phyloP scores from a whole-genome alignment of 2,888 invertebrate genomes.

The Antheraea yamamai region DNA sequence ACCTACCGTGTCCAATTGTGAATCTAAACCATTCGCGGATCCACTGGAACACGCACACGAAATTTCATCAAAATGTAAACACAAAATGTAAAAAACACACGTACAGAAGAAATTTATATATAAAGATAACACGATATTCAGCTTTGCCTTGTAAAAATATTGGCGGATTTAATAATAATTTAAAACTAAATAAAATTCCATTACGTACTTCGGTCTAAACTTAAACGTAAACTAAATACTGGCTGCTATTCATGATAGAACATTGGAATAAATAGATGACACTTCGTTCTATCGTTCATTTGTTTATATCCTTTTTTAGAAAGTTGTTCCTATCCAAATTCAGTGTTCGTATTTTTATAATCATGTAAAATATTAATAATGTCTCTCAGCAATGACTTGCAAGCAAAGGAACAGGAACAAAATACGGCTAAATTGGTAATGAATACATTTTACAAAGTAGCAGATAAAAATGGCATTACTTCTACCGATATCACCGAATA shows the following conservation, averaged over 20 bases:
- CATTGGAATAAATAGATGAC: not conserved
- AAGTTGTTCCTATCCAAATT: not conserved
- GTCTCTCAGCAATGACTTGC: constrained; percentile 20
- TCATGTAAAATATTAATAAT: not conserved
- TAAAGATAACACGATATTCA: too few relatives aligned
- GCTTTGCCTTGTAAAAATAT: too few relatives aligned
- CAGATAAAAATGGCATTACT: constrained; percentile 39
- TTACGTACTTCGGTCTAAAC: not conserved
- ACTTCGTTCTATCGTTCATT: not conserved
- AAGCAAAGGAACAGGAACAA: constrained; percentile 35
- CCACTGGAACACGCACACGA: too few relatives aligned
- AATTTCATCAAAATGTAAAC: too few relatives aligned
- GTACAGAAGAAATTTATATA: too few relatives aligned
- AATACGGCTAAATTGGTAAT: constrained; percentile 52
- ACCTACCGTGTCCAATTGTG: too few relatives aligned
- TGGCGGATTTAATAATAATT: not conserved
- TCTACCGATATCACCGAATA: constrained; percentile 45
- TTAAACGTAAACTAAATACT: not conserved
- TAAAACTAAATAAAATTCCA: not conserved
- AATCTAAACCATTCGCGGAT: too few relatives aligned
- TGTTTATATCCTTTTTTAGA: not conserved
- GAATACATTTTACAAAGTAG: constrained; percentile 47
- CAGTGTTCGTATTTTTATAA: not conserved
- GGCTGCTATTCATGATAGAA: not conserved
- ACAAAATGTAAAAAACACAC: too few relatives aligned